A percentile compares a stretch with the other conserved stretches of the same genome.
These are phyloP conservation scores for Acrobasis consociella DNA, from an alignment of 2,888 invertebrate genomes.

Conservation along the genomic window DNA sequence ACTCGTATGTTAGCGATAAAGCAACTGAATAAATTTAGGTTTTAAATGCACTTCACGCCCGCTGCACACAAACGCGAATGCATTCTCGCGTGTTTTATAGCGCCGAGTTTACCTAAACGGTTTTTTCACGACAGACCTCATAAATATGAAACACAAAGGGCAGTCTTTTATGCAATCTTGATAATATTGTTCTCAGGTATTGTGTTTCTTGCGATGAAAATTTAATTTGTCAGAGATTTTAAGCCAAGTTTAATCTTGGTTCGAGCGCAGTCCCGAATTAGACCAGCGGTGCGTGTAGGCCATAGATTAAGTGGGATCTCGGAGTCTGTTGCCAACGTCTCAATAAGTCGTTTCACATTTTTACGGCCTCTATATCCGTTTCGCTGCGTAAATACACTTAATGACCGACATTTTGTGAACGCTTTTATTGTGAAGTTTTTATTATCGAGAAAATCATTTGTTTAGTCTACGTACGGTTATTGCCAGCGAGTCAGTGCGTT, in stretches of 20 bases:
- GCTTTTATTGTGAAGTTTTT: constrained; percentile 81
- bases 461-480: constrained; percentile 80
- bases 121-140: constrained; percentile 59
- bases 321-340: constrained; percentile 73
- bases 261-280: constrained; percentile 56
- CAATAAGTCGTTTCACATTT: constrained; percentile 77
- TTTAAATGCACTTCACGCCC: constrained; percentile 61
- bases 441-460: constrained; percentile 80
- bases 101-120: constrained; percentile 64
- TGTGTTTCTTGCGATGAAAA: constrained; percentile 53
- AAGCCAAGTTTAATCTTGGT: constrained; percentile 42
- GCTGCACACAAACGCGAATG: constrained; percentile 57
- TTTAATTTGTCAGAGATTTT: constrained; percentile 43
- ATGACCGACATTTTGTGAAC: constrained; percentile 80
- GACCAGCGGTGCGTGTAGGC: constrained; percentile 54
- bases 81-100: constrained; percentile 60
- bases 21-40: constrained; percentile 66
- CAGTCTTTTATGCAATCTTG: constrained; percentile 62
- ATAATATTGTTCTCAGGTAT: constrained; percentile 61
- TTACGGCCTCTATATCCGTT: constrained; percentile 79
- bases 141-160: constrained; percentile 65
- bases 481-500: constrained; percentile 70
- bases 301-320: constrained; percentile 67
- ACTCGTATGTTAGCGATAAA: constrained; percentile 68
- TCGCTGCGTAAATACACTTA: constrained; percentile 80